phyloP scores from a whole-genome alignment of 2,888 invertebrate genomes.

The Leptinotarsa peninsularis region DNA sequence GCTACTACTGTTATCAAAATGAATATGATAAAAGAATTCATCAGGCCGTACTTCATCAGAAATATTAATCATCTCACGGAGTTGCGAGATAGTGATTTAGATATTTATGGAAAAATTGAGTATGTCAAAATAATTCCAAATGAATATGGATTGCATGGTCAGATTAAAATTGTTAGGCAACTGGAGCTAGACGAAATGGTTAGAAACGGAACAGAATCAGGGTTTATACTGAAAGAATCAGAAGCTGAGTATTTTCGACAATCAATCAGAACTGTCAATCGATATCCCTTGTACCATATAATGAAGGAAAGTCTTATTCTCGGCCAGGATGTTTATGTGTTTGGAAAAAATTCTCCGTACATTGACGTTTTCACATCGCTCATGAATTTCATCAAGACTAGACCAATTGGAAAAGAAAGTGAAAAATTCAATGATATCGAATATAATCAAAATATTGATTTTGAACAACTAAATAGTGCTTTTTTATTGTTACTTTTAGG shows the following conservation, averaged over 20 bases:
- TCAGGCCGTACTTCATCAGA: neutral
- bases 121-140: neutral
- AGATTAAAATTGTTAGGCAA: neutral
- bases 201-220: neutral
- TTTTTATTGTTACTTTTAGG: constrained; percentile 2
- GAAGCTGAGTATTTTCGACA: neutral
- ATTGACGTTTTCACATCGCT: neutral
- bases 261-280: neutral
- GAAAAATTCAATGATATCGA: neutral
- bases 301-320: neutral
- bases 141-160: neutral
- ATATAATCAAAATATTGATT: neutral
- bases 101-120: neutral
- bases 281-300: neutral
- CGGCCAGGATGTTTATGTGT: constrained; percentile 4
- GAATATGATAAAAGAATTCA: neutral
- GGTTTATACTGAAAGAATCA: neutral
- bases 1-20: neutral
- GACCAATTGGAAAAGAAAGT: neutral
- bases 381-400: neutral
- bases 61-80: neutral
- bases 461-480: neutral
- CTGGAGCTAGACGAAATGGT: neutral
- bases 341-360: constrained; percentile 3
- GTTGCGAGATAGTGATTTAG: neutral